Percentiles rank a stretch among this genome's conserved stretches.
These are phyloP conservation scores for Xestoiulus laeticollis DNA, from an alignment of 2,888 invertebrate genomes.

Conservation along the genomic window DNA sequence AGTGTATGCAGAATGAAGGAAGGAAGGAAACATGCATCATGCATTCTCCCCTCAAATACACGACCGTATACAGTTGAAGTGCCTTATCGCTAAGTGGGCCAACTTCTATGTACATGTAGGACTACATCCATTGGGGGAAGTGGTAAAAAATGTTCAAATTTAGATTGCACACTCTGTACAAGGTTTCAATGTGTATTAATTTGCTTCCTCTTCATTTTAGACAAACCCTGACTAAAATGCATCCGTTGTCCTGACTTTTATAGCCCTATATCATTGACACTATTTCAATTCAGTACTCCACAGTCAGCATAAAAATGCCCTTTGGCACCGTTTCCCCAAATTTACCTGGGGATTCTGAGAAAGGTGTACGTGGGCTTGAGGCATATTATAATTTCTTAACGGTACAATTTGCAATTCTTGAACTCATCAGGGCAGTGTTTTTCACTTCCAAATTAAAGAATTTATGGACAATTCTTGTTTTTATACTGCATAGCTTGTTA, in stretches of 20 bases:
- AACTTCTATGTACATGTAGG: not conserved
- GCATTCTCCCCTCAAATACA: not conserved
- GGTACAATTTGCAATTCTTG: too few species aligned
- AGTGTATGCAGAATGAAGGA: slow-evolving; percentile 2
- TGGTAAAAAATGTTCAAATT: not conserved
- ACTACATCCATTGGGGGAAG: not conserved
- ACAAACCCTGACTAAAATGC: not conserved
- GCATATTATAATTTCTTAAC: too few species aligned
- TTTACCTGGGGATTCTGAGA: too few species aligned
- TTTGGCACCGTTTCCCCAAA: too few species aligned
- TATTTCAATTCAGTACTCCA: too few species aligned
- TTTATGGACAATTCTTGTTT: too few species aligned
- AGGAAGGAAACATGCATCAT: slow-evolving; percentile 43
- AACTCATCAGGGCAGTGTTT: too few species aligned
- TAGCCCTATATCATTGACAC: not conserved
- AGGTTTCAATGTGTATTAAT: not conserved
- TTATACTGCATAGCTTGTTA: too few species aligned
- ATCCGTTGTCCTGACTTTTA: not conserved
- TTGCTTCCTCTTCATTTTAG: not conserved
- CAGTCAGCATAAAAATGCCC: too few species aligned
- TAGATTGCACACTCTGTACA: not conserved
- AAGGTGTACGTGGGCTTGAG: not conserved
- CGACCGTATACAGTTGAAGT: slow-evolving; percentile 14
- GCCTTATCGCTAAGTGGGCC: slow-evolving; percentile 24
- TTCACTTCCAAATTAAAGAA: too few species aligned